Evolutionary conservation across 2,888 invertebrate species (phyloP), one percentile per base, ranked within the genome.

Genomic region (Caenorhabditis zanzibari): DNA sequence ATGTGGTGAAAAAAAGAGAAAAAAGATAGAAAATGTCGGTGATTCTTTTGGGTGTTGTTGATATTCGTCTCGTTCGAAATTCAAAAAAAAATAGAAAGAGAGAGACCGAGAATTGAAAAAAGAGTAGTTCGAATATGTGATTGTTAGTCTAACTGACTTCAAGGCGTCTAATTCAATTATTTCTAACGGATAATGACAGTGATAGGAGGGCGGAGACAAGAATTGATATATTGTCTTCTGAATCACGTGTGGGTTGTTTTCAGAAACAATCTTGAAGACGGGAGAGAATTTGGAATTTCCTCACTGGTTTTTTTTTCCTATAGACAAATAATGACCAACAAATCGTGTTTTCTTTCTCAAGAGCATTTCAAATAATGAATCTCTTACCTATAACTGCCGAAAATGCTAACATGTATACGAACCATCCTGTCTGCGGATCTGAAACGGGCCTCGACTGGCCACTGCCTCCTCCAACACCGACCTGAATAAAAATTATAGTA

Each of bases 351-450:
- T 32, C 32, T 32, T 32, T 32, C 32, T 32, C n/a, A n/a, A n/a
- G n/a, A n/a, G n/a, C n/a, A n/a, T n/a, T n/a, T n/a, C n/a, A n/a
- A n/a, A n/a, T n/a, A n/a, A n/a, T n/a, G n/a, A n/a, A n/a, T 24
- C 14, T 26, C 72, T 56, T 5, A 75, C 89, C 89, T 19, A 90
- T 87, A 7, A 88, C 89, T 0, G 90, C 90, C 10, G 88, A 73
- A 73, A 88, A 86, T 1, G 88, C 82, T 16, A 90, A 75, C 49
- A 88, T 82, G 71, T 88, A 89, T 58, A 89, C 87, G 80, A 87
- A 90, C 68, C 71, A 77, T 63, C 85, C 85, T 32, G 84, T 63
- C 52, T 73, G 26, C 1, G 89, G 89, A n/a, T 81, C 76, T 12
- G 41, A 24, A 0, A 22, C 14, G 1, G 89, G 89, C 1, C 81